A percentile compares a stretch with the other conserved stretches of the same genome.
These are phyloP conservation scores for Papilio elwesi DNA, from an alignment of 2,888 invertebrate species.

Conservation along the genomic window DNA sequence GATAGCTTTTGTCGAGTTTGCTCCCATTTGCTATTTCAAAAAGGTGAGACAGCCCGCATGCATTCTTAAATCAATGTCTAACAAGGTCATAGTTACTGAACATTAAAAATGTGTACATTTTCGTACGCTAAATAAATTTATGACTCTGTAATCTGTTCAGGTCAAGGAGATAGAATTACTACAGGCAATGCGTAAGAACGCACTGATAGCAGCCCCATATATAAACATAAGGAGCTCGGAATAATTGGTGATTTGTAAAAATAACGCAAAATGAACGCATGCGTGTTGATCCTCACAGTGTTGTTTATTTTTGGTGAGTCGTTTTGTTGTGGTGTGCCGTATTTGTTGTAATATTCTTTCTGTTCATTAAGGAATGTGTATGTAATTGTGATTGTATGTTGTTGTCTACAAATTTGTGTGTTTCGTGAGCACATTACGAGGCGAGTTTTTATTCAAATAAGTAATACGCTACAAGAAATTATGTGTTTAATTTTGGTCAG, in stretches of 20 bases:
- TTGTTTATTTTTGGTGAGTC: conserved; percentile 52
- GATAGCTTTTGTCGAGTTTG: too few species aligned
- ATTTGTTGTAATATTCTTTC: neutral
- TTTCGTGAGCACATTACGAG: neutral
- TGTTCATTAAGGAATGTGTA: neutral
- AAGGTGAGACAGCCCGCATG: conserved; percentile 10
- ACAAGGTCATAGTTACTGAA: conserved; percentile 7
- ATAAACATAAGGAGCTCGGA: conserved; percentile 58
- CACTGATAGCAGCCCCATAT: conserved; percentile 70
- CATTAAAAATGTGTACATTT: conserved; percentile 7
- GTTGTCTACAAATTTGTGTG: conserved; percentile 1
- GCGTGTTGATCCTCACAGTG: conserved; percentile 50
- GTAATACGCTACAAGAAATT: neutral
- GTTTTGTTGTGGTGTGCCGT: neutral
- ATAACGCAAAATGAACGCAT: conserved; percentile 65
- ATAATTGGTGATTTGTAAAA: conserved; percentile 59
- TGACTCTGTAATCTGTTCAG: conserved; percentile 56
- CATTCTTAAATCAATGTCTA: neutral
- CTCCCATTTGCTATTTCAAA: too few species aligned
- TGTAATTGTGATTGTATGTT: neutral
- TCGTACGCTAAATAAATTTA: conserved; percentile 44
- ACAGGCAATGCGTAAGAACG: conserved; percentile 52
- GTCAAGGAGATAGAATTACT: conserved; percentile 62
- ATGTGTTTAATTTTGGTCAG: neutral
- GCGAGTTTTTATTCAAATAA: neutral